Percentiles rank a stretch among this genome's conserved stretches.
Evolutionary conservation across 2,888 invertebrate species (phyloP).

Genomic region (Cryptus viduatorius): DNA sequence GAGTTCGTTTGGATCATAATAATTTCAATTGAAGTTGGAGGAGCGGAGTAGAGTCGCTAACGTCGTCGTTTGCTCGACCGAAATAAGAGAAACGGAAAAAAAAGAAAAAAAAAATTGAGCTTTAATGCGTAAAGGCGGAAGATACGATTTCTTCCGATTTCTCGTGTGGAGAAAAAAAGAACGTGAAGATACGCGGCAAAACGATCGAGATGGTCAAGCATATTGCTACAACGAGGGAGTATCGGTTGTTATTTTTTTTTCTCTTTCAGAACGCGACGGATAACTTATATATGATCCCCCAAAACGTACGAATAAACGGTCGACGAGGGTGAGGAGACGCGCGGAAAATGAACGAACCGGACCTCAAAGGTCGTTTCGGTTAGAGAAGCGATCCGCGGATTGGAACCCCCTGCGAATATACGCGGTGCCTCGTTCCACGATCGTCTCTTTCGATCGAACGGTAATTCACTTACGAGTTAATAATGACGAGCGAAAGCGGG

Average conservation of each 20-base stretch:
- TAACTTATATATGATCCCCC: constrained; percentile 56
- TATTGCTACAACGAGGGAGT: constrained; percentile 21
- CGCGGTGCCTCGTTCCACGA: constrained; percentile 72
- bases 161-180: constrained; percentile 34
- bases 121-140: constrained; percentile 20
- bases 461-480: constrained; percentile 85
- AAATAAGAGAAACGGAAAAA: background rate
- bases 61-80: constrained; percentile 5
- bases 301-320: constrained; percentile 61
- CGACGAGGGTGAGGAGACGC: constrained; percentile 52
- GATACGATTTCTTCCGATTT: constrained; percentile 15
- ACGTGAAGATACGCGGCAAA: constrained; percentile 37
- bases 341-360: constrained; percentile 64
- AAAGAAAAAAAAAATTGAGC: constrained; percentile 12
- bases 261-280: constrained; percentile 46
- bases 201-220: constrained; percentile 57
- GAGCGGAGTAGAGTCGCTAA: constrained; percentile 53
- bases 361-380: constrained; percentile 81
- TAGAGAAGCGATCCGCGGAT: constrained; percentile 58
- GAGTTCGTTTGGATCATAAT: constrained; percentile 85
- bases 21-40: constrained; percentile 83
- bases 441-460: constrained; percentile 82
- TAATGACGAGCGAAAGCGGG: constrained; percentile 77
- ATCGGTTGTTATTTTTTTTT: constrained; percentile 55
- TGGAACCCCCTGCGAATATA: constrained; percentile 76